A percentile compares a stretch with the other conserved stretches of the same genome.
Evolutionary conservation across 1,140 invertebrate species (phyloP).

Genomic region (Limonius californicus): DNA sequence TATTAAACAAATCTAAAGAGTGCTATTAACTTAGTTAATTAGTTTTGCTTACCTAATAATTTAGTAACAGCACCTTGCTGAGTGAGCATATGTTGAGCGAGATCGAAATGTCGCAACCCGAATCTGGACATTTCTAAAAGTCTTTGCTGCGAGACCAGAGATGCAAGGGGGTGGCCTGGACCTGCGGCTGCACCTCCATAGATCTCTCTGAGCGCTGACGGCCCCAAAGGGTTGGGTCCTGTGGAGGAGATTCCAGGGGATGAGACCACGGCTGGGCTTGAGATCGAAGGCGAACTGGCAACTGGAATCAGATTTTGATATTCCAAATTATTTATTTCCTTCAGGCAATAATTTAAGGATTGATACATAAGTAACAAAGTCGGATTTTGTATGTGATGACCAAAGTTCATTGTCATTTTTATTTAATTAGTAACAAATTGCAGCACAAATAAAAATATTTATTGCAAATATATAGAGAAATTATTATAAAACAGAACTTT

Average conservation of each 20-base stretch:
- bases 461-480: too few relatives aligned
- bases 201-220: slow-evolving; percentile 44
- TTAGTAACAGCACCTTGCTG: slow-evolving; percentile 90
- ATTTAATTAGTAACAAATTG: too few relatives aligned
- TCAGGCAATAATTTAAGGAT: too few relatives aligned
- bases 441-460: too few relatives aligned
- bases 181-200: slow-evolving; percentile 51
- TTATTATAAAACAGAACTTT: too few relatives aligned
- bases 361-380: too few relatives aligned
- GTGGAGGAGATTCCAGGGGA: slow-evolving; percentile 25
- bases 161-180: slow-evolving; percentile 60
- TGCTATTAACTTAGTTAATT: too few relatives aligned
- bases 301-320: too few relatives aligned
- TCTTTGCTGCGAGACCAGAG: slow-evolving; percentile 65
- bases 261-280: slow-evolving; percentile 30
- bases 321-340: too few relatives aligned
- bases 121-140: slow-evolving; percentile 79
- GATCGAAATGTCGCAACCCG: slow-evolving; percentile 80
- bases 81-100: slow-evolving; percentile 81
- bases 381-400: too few relatives aligned
- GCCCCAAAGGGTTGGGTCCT: slow-evolving; percentile 35
- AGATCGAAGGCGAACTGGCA: slow-evolving; percentile 39
- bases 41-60: slow-evolving; percentile 65
- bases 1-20: too few relatives aligned
- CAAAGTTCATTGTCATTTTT: too few relatives aligned